phyloP scores from a whole-genome alignment of 2,797 vertebrate species.

The Novumbra hubbsi region DNA sequence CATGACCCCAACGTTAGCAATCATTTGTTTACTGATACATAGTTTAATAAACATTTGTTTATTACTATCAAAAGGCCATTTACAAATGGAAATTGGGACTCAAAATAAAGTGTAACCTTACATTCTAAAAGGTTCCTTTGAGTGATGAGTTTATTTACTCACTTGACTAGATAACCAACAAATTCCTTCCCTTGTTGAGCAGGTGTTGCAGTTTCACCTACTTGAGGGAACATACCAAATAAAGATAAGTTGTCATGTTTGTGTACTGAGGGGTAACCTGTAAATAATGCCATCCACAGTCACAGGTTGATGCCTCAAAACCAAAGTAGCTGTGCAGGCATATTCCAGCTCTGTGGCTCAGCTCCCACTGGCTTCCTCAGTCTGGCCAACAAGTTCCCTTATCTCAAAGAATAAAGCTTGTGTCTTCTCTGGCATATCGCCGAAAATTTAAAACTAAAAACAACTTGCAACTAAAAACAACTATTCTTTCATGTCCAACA shows the following conservation, averaged over 20 bases:
- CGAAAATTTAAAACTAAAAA: constrained; percentile 34
- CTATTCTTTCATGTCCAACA: constrained; percentile 29
- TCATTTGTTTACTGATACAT: too few relatives aligned
- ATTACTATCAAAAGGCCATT: too few relatives aligned
- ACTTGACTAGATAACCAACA: constrained; percentile 61
- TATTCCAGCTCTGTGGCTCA: constrained; percentile 42
- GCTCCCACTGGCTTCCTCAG: constrained; percentile 11
- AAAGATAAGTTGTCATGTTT: constrained; percentile 58
- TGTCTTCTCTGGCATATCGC: constrained; percentile 4
- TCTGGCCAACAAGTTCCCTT: constrained; percentile 24
- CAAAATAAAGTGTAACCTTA: constrained; percentile 18
- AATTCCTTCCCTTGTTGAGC: constrained; percentile 40
- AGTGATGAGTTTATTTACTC: constrained; percentile 71
- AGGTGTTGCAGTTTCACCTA: constrained; percentile 53
- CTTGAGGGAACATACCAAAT: constrained; percentile 63
- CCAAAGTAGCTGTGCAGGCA: constrained; percentile 35
- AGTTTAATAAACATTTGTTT: too few relatives aligned
- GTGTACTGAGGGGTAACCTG: constrained; percentile 54
- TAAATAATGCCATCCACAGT: constrained; percentile 61
- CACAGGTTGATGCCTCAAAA: constrained; percentile 39
- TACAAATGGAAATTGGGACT: too few relatives aligned
- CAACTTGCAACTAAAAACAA: constrained; percentile 29
- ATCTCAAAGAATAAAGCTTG: constrained; percentile 47
- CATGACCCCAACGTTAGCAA: too few relatives aligned
- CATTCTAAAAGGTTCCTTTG: constrained; percentile 54